Evolutionary conservation across 2,888 invertebrate genomes (phyloP).

Genomic region (Synanthedon formicaeformis): DNA sequence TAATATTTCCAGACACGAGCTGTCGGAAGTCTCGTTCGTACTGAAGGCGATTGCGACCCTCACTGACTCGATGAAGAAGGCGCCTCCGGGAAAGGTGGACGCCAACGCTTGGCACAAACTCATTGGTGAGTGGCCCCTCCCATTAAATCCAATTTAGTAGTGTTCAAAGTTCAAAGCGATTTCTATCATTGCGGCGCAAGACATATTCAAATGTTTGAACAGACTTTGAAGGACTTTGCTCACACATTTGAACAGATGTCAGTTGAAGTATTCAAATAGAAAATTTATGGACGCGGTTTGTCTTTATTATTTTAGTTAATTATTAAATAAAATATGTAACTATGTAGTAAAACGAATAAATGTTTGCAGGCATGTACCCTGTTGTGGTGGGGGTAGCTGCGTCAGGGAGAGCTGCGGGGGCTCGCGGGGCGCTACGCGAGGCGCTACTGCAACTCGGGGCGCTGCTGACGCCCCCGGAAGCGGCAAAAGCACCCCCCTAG

Average conservation of each 20-base stretch:
- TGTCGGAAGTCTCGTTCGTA: constrained; percentile 96
- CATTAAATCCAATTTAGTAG: too few relatives aligned
- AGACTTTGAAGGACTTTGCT: too few relatives aligned
- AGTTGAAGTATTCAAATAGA: too few relatives aligned
- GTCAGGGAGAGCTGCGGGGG: constrained; percentile 82
- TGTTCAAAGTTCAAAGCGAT: too few relatives aligned
- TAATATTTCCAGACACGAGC: constrained; percentile 77
- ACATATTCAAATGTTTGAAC: too few relatives aligned
- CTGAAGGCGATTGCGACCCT: constrained; percentile 93
- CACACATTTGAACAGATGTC: too few relatives aligned
- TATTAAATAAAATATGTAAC: too few relatives aligned
- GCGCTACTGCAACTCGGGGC: constrained; percentile 85
- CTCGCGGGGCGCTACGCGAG: constrained; percentile 75
- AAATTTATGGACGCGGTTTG: too few relatives aligned
- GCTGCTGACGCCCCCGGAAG: constrained; percentile 71
- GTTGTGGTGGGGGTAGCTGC: constrained; percentile 87
- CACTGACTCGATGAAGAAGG: constrained; percentile 91
- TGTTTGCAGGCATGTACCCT: constrained; percentile 78
- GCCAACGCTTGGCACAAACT: constrained; percentile 92
- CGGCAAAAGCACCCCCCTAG: constrained; percentile 65
- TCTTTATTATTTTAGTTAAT: too few relatives aligned
- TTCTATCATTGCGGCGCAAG: too few relatives aligned
- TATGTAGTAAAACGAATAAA: too few relatives aligned
- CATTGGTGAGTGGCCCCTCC: constrained; percentile 67
- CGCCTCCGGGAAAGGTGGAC: constrained; percentile 90